Evolutionary conservation across 1,140 invertebrate species (phyloP).

Genomic region (Colletes latitarsis): DNA sequence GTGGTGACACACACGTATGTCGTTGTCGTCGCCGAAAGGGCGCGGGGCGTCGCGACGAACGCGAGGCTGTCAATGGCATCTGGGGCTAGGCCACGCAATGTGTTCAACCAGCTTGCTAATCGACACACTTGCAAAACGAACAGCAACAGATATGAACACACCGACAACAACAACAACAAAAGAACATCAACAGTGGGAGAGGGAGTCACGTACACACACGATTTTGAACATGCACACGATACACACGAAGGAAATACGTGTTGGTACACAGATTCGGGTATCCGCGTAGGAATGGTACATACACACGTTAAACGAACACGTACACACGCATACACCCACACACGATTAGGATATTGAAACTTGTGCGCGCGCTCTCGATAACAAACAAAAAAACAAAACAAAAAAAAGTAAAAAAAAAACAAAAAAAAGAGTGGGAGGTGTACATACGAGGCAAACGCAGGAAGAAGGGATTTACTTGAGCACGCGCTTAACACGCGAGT

Average conservation of each 20-base stretch:
- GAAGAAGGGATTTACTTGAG: constrained; percentile 17
- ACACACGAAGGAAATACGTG: not conserved
- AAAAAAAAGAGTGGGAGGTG: not conserved
- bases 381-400: constrained; percentile 11
- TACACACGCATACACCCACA: not conserved
- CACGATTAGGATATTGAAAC: not conserved
- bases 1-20: constrained; percentile 70
- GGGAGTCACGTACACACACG: constrained; percentile 6
- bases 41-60: constrained; percentile 63
- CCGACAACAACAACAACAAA: not conserved
- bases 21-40: constrained; percentile 68
- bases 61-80: constrained; percentile 69
- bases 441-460: constrained; percentile 16
- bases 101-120: constrained; percentile 73
- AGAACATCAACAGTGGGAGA: not conserved
- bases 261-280: not conserved
- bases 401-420: constrained; percentile 23
- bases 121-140: constrained; percentile 53
- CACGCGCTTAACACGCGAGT: constrained; percentile 45
- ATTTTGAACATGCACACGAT: not conserved
- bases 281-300: not conserved
- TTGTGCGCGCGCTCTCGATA: constrained; percentile 32
- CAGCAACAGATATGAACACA: constrained; percentile 36
- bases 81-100: constrained; percentile 69
- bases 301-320: too few species aligned